A percentile compares a stretch with the other conserved stretches of the same genome.
These are phyloP conservation scores for Zoanthus solanderi DNA, from an alignment of 92 coral and sea anemone species.

Conservation along the genomic window DNA sequence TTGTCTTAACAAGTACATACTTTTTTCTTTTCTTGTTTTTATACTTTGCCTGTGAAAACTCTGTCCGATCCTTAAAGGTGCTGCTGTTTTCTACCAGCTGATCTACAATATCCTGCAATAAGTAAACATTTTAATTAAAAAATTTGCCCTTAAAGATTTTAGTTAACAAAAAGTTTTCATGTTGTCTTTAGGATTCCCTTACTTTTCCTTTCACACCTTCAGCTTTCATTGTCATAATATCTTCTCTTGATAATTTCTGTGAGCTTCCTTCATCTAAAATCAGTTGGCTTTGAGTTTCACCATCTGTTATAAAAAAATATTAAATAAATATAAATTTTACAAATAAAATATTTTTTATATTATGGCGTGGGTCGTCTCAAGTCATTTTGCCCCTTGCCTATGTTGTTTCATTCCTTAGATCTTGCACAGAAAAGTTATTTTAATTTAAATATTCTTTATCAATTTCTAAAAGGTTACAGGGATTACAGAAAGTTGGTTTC, in stretches of 20 bases:
- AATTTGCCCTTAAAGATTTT: not conserved
- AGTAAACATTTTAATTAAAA: not conserved
- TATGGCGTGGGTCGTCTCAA: no score
- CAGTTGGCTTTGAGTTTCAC: constrained; percentile 71
- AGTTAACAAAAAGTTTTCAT: not conserved
- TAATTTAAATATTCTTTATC: no score
- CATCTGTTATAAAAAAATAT: constrained; percentile 27
- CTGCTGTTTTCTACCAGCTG: constrained; percentile 94
- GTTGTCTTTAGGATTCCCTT: not conserved
- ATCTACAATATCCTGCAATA: constrained; percentile 83
- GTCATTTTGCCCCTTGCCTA: no score
- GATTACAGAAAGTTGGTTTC: no score
- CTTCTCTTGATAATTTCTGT: constrained; percentile 94
- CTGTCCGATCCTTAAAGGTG: constrained; percentile 93
- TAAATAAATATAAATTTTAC: not conserved
- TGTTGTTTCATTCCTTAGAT: no score
- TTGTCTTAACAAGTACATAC: constrained; percentile 7
- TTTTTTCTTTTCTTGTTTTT: constrained; percentile 90
- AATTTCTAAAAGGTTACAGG: no score
- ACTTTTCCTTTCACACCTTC: constrained; percentile 94
- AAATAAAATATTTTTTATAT: no score
- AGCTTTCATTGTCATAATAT: constrained; percentile 88
- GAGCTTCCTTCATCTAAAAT: constrained; percentile 85
- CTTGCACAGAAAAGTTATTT: no score
- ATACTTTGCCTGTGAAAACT: constrained; percentile 97